These are phyloP conservation scores for Acanthurus tractus DNA, from an alignment of 2,797 vertebrate genomes.

Conservation along the genomic window DNA sequence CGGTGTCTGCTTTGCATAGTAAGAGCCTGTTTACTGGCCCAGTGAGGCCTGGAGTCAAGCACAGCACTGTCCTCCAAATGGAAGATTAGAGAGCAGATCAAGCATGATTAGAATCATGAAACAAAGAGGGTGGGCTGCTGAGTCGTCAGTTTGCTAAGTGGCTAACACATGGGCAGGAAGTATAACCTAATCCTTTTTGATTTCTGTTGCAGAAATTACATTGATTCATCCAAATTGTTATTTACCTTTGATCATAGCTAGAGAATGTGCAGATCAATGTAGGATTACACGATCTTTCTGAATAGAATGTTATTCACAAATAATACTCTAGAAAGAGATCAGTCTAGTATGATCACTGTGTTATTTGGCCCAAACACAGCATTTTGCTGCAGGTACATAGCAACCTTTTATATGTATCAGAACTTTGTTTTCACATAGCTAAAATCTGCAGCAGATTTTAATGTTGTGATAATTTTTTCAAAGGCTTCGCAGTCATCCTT, in stretches of 20 bases:
- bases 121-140: constrained; percentile 54
- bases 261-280: constrained; percentile 12
- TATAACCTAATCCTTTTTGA: constrained; percentile 29
- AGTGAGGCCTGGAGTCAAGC: constrained; percentile 62
- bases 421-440: neutral
- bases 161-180: constrained; percentile 45
- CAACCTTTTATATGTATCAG: neutral
- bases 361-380: neutral
- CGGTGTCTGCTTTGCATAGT: constrained; percentile 74
- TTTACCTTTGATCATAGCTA: constrained; percentile 12
- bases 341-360: neutral
- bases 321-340: neutral
- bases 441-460: constrained; percentile 13
- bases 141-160: constrained; percentile 67
- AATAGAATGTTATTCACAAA: constrained; percentile 15
- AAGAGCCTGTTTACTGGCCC: constrained; percentile 77
- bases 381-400: neutral
- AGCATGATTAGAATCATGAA: constrained; percentile 73
- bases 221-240: constrained; percentile 25
- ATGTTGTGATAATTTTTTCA: constrained; percentile 17
- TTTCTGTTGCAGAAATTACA: constrained; percentile 18
- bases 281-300: constrained; percentile 11
- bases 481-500: constrained; percentile 67
- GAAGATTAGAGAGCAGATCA: constrained; percentile 80
- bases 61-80: constrained; percentile 62